phyloP scores from a whole-genome alignment of 2,797 vertebrate species.

The Jordanella pulchra region DNA sequence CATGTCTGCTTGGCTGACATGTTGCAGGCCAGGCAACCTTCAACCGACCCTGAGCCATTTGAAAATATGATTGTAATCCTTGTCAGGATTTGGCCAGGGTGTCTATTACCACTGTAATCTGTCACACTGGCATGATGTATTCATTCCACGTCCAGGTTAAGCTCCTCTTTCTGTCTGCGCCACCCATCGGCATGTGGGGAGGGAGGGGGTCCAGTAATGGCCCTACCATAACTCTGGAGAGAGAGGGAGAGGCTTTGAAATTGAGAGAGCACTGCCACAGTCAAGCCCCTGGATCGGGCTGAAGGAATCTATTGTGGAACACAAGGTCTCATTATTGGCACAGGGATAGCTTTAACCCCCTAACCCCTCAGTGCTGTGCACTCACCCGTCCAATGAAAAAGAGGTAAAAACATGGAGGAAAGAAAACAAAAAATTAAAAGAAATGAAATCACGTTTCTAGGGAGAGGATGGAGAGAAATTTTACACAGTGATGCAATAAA shows the following conservation, averaged over 20 bases:
- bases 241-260: conserved; percentile 62
- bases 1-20: conserved; percentile 38
- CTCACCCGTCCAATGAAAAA: conserved; percentile 23
- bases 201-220: conserved; percentile 47
- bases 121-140: conserved; percentile 76
- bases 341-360: conserved; percentile 69
- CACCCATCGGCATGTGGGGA: conserved; percentile 50
- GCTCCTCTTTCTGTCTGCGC: conserved; percentile 73
- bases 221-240: conserved; percentile 48
- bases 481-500: conserved; percentile 8
- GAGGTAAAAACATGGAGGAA: conserved; percentile 22
- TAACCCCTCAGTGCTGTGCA: conserved; percentile 6
- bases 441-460: conserved; percentile 12
- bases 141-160: conserved; percentile 80
- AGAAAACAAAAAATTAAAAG: conserved; percentile 6
- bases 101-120: conserved; percentile 84
- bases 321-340: conserved; percentile 71
- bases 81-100: conserved; percentile 79
- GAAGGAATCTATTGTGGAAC: conserved; percentile 71
- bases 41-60: conserved; percentile 71
- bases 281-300: conserved; percentile 66
- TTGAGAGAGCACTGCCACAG: conserved; percentile 75
- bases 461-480: conserved; percentile 16
- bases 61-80: conserved; percentile 80
- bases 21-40: conserved; percentile 70